Evolutionary conservation across 2,113 vertebrate species (phyloP).

Genomic region (Agapornis roseicollis): DNA sequence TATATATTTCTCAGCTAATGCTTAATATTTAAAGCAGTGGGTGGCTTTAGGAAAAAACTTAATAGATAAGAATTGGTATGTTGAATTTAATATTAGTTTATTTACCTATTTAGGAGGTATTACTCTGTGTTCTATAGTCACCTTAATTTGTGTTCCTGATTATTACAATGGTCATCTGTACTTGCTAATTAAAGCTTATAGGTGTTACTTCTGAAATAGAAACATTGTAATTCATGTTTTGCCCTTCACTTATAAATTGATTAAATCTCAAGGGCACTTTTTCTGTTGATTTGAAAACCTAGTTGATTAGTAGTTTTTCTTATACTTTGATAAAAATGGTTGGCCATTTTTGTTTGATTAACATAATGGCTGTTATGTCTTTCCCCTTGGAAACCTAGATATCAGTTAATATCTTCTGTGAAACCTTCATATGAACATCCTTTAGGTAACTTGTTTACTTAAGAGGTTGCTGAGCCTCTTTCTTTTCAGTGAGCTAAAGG

Average conservation of each 20-base stretch:
- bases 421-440: not conserved
- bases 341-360: not conserved
- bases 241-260: not conserved
- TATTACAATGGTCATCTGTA: not conserved
- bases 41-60: not conserved
- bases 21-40: not conserved
- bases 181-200: not conserved
- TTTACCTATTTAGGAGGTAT: not conserved
- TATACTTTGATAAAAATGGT: not conserved
- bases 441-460: not conserved
- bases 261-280: not conserved
- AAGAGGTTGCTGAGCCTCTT: not conserved
- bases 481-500: not conserved
- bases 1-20: not conserved
- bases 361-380: not conserved
- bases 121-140: not conserved
- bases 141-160: not conserved
- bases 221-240: not conserved
- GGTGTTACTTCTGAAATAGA: not conserved
- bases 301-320: not conserved
- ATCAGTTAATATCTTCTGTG: not conserved
- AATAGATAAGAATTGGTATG: not conserved
- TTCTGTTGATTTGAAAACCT: not conserved
- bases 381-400: not conserved
- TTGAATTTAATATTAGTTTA: not conserved